Evolutionary conservation across 2,888 invertebrate species (phyloP).

Genomic region (Exephanes ischioxanthus): DNA sequence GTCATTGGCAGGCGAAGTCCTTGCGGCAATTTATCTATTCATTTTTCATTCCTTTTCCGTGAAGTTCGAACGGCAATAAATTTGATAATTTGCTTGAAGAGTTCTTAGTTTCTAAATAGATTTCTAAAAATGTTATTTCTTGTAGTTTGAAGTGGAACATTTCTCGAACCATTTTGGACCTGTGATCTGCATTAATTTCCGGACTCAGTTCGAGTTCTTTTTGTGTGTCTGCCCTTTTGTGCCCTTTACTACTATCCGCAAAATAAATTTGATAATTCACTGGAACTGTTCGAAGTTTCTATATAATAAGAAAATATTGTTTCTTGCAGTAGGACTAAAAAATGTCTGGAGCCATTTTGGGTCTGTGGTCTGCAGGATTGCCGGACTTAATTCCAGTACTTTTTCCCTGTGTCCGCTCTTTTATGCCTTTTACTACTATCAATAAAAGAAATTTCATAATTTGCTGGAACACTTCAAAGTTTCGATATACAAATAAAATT

Average conservation of each 20-base stretch:
- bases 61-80: neutral
- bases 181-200: no score
- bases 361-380: neutral
- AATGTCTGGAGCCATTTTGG: no score
- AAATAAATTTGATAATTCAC: neutral
- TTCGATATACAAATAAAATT: no score
- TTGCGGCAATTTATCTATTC: constrained; percentile 2
- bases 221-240: neutral
- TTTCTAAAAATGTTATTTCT: neutral
- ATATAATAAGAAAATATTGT: neutral
- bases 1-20: constrained; percentile 35
- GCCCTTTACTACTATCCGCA: neutral
- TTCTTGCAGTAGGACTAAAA: no score
- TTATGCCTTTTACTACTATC: neutral
- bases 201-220: neutral
- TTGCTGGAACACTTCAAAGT: neutral
- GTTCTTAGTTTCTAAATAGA: neutral
- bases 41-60: neutral
- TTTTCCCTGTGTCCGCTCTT: neutral
- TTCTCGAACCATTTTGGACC: no score
- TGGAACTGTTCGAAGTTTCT: neutral
- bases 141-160: no score
- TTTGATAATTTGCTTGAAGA: neutral
- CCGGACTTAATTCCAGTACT: neutral
- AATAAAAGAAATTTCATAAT: neutral